phyloP scores from a whole-genome alignment of 2,797 vertebrate species.

The Mus caroli region DNA sequence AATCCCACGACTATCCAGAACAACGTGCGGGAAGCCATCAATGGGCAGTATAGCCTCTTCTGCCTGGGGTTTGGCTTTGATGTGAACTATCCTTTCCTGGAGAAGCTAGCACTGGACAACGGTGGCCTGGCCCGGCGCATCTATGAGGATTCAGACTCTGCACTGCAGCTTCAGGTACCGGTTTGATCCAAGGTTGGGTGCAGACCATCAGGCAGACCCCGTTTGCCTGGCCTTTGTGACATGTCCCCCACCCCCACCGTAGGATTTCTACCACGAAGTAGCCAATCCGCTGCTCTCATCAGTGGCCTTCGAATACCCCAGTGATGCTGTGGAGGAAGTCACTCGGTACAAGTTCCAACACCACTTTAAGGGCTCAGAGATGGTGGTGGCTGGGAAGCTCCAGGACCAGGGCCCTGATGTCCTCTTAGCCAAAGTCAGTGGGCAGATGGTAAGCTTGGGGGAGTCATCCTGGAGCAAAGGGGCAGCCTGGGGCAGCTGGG shows the following conservation, averaged over 20 bases:
- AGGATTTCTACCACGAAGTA: slow-evolving; percentile 96
- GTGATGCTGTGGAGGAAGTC: slow-evolving; percentile 87
- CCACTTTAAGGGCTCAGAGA: slow-evolving; percentile 94
- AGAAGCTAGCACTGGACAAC: slow-evolving; percentile 94
- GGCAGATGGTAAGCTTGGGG: slow-evolving; percentile 89
- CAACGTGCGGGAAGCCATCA: slow-evolving; percentile 89
- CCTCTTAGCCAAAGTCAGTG: slow-evolving; percentile 91
- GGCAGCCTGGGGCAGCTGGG: background rate
- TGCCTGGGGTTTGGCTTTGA: slow-evolving; percentile 96
- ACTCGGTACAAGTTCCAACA: slow-evolving; percentile 91
- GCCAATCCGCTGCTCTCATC: slow-evolving; percentile 91
- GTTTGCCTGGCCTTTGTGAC: background rate
- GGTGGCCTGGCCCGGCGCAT: slow-evolving; percentile 93
- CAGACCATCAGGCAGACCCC: background rate
- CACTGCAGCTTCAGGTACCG: slow-evolving; percentile 94
- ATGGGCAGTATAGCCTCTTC: slow-evolving; percentile 91
- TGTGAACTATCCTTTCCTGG: slow-evolving; percentile 94
- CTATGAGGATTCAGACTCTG: slow-evolving; percentile 94
- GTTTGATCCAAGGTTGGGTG: background rate
- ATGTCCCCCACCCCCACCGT: background rate
- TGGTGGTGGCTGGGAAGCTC: slow-evolving; percentile 94
- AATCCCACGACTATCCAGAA: slow-evolving; percentile 88
- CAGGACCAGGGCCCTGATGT: slow-evolving; percentile 84
- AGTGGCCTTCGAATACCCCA: slow-evolving; percentile 92
- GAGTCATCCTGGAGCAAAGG: background rate